These are phyloP conservation scores for Cyclura pinguis DNA, from an alignment of 2,797 vertebrate species.

Conservation along the genomic window DNA sequence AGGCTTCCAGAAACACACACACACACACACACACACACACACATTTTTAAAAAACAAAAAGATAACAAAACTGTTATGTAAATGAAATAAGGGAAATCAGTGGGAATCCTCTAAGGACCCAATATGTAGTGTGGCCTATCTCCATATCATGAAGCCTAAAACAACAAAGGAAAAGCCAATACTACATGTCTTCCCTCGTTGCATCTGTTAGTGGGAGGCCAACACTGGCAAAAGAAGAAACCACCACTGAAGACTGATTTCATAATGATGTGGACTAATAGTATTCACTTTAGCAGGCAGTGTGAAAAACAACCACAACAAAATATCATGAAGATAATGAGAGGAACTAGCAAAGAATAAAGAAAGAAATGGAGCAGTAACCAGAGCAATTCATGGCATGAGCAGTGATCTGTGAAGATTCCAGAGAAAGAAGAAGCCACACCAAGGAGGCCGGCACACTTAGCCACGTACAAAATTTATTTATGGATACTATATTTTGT, in stretches of 20 bases:
- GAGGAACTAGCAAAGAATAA: not conserved
- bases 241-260: not conserved
- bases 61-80: too few species aligned
- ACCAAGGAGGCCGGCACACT: not conserved
- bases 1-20: too few species aligned
- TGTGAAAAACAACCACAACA: not conserved
- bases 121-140: too few species aligned
- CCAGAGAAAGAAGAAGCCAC: not conserved
- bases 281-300: not conserved
- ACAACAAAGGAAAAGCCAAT: not conserved
- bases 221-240: not conserved
- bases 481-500: not conserved
- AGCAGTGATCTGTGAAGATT: not conserved
- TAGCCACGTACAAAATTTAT: not conserved
- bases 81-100: too few species aligned
- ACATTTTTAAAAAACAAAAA: too few species aligned
- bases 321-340: too few species aligned
- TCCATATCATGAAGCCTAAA: not conserved
- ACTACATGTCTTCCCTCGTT: not conserved
- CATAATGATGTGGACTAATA: not conserved
- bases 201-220: not conserved
- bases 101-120: too few species aligned
- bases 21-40: too few species aligned
- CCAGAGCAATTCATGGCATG: not conserved
- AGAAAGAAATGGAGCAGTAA: not conserved